These are phyloP conservation scores for Formica aserva DNA, from an alignment of 2,888 invertebrate species.

Conservation along the genomic window DNA sequence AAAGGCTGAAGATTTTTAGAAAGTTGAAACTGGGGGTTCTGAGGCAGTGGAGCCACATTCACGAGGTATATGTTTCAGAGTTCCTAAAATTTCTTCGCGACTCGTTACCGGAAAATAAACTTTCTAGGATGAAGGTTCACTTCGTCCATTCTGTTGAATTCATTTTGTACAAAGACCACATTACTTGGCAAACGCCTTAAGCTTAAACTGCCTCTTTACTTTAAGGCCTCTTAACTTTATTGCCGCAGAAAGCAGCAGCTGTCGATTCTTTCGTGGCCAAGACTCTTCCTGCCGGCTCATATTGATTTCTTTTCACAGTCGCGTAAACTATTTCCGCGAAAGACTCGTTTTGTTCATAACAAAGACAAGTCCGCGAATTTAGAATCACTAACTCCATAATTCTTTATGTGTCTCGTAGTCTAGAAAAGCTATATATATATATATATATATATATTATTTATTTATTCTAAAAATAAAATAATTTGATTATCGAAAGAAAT, in stretches of 20 bases:
- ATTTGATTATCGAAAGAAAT: not conserved
- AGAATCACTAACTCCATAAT: not conserved
- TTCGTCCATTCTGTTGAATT: constrained; percentile 26
- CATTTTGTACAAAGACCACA: constrained; percentile 39
- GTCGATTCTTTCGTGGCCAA: constrained; percentile 61
- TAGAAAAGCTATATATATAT: not conserved
- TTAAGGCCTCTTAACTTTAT: constrained; percentile 67
- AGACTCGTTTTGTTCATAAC: constrained; percentile 30
- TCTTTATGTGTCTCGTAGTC: not conserved
- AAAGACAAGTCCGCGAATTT: constrained; percentile 22
- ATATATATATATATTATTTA: not conserved
- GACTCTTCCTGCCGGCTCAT: constrained; percentile 36
- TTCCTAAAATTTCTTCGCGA: constrained; percentile 41
- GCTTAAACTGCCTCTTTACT: constrained; percentile 55
- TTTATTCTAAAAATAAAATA: not conserved
- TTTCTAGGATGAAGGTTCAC: constrained; percentile 12
- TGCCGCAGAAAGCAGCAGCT: constrained; percentile 60
- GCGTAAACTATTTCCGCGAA: constrained; percentile 47
- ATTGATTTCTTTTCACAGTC: constrained; percentile 48
- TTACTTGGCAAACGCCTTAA: constrained; percentile 44
- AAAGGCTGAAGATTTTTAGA: not conserved
- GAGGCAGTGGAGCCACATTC: constrained; percentile 7
- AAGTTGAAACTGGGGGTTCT: not conserved
- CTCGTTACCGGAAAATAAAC: constrained; percentile 37
- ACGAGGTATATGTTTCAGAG: constrained; percentile 4